Evolutionary conservation across 1,140 invertebrate species (phyloP), one percentile per base, ranked within the genome.

Genomic region (Drosophila dunni): DNA sequence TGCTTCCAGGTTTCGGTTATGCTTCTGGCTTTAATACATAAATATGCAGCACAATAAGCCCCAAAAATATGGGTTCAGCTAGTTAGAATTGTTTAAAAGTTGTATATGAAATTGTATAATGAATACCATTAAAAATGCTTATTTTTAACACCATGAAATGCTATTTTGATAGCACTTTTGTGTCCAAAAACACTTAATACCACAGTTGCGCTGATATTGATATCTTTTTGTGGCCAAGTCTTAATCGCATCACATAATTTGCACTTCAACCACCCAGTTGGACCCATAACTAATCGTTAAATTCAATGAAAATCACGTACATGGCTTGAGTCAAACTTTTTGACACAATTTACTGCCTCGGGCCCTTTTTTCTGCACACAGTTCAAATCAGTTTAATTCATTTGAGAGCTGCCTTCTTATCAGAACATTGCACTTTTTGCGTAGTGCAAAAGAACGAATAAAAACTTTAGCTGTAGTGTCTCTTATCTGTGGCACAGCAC

Each of bases 381-480:
- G 62, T 66, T 66, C 61, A 34, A 13, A 56, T 50, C 46, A 40
- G 48, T 54, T 53, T 24, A 58, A 61, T 57, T 70, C 60, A 11
- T 17, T 48, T 64, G 10, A 73, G 70, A 61, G 33, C 42, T 61
- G 64, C 36, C 57, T 79, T 78, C 82, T 85, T 85, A 85, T 88
- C 79, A 72, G 83, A 82, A 64, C 82, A 48, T 82, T 85, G 83
- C 82, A 85, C 83, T 85, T 85, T 88, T 85, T 63, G 75, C 46
- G n/a, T 29, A 61, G 20, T 17, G 75, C 64, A 46, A 42, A 67
- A 42, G 46, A 42, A 64, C 17, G 46, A 68, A 45, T 40, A 17
- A 60, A 45, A 60, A 74, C 68, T 72, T 76, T 72, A 57, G 54
- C 40, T 42, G 13, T 17, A n/a, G 20, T 29, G 24, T 29, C 24